phyloP scores from a whole-genome alignment of 2,888 invertebrate species.

The Temnothorax unifasciatus region DNA sequence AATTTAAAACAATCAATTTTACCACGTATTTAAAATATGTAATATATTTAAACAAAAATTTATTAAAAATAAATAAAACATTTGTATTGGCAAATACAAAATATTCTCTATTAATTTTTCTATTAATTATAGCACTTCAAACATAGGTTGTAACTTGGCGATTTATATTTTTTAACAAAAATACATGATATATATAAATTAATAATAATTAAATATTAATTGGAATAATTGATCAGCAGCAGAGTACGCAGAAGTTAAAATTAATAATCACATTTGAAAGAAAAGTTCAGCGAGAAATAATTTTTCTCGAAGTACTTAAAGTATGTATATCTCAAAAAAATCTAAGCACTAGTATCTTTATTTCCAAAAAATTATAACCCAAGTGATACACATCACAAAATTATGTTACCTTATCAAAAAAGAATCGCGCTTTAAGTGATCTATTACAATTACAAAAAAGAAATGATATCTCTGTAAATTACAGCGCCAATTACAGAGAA shows the following conservation, averaged over 20 bases:
- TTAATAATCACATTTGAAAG: background rate
- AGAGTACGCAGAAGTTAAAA: background rate
- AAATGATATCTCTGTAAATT: no score
- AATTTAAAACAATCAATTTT: no score
- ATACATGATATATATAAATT: background rate
- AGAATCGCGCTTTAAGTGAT: no score
- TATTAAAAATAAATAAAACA: background rate
- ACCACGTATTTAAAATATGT: background rate
- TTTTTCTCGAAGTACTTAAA: background rate
- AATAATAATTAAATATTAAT: no score
- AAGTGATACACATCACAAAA: no score
- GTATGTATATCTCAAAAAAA: no score
- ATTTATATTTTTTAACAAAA: slow-evolving; percentile 21
- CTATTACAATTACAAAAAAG: no score
- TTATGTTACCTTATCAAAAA: no score
- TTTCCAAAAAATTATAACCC: no score
- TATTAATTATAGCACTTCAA: slow-evolving; percentile 9
- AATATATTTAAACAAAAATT: background rate
- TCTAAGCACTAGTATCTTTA: no score
- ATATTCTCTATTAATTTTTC: background rate
- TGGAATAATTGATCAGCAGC: background rate
- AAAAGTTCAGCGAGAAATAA: background rate
- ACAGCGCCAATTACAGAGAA: no score
- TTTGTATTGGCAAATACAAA: background rate
- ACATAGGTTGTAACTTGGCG: background rate